Conservation (phyloP, 2,888 invertebrate species). For the Limnephilus auricula region DNA sequence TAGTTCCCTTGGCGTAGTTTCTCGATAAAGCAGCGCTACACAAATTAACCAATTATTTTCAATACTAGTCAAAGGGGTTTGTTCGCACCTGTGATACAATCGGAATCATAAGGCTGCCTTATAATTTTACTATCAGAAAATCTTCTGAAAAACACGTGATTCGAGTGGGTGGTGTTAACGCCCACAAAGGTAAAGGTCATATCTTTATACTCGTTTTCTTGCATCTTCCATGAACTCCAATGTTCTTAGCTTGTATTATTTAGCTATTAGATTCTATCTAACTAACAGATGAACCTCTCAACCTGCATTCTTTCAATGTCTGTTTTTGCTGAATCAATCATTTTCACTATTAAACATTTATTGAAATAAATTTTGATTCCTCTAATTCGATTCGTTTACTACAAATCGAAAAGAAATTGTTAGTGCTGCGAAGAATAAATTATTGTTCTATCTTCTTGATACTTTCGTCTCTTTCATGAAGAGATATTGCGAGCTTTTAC, state of each 20-base stretch:
- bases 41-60: background rate
- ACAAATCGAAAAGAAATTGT: background rate
- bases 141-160: background rate
- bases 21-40: background rate
- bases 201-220: background rate
- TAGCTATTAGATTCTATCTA: background rate
- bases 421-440: background rate
- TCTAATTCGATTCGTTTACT: too few species aligned
- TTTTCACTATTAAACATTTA: background rate
- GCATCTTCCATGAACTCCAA: background rate
- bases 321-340: background rate
- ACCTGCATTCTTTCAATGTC: background rate
- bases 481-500: background rate
- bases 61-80: background rate
- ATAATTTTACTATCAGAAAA: background rate
- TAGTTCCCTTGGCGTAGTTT: background rate
- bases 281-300: background rate
- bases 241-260: background rate
- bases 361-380: too few species aligned
- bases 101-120: background rate
- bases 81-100: background rate
- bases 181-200: background rate
- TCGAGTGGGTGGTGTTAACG: background rate
- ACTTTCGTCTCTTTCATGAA: background rate
- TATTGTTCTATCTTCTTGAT: background rate